phyloP scores from a whole-genome alignment of 2,113 vertebrate species.

The Planiliza haematocheilus region DNA sequence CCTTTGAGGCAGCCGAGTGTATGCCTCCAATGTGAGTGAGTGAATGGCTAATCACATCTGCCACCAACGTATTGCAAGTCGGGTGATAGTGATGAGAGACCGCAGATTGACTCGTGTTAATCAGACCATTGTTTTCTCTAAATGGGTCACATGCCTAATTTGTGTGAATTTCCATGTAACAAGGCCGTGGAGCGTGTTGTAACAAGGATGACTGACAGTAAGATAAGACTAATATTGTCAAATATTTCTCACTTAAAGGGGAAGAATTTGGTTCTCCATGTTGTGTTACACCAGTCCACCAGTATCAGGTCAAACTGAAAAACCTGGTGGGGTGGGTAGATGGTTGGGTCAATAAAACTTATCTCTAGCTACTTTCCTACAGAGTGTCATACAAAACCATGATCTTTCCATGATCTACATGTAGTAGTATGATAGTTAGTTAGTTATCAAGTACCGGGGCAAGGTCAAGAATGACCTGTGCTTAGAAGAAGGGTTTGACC shows the following conservation, averaged over 20 bases:
- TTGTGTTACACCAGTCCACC: neutral
- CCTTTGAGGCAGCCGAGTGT: conserved; percentile 4
- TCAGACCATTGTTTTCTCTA: conserved; percentile 31
- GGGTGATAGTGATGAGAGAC: conserved; percentile 35
- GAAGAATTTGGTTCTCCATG: neutral
- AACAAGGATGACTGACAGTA: conserved; percentile 13
- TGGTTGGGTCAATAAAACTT: too few relatives aligned
- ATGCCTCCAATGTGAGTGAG: conserved; percentile 22
- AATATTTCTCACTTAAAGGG: neutral
- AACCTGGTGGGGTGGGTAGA: too few relatives aligned
- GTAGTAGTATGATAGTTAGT: neutral
- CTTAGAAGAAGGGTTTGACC: too few relatives aligned
- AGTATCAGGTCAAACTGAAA: too few relatives aligned
- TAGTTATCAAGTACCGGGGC: neutral
- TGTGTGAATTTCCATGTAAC: conserved; percentile 14
- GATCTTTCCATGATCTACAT: neutral
- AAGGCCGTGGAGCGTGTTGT: neutral
- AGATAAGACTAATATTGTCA: neutral
- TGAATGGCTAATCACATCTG: conserved; percentile 54
- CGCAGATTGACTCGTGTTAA: conserved; percentile 36
- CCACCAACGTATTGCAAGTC: conserved; percentile 22
- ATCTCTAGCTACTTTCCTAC: too few relatives aligned
- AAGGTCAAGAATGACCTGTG: neutral
- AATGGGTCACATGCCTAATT: conserved; percentile 46
- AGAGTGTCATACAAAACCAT: neutral